These are phyloP conservation scores for Telmatherina bonti DNA, from an alignment of 2,797 vertebrate genomes.

Conservation along the genomic window DNA sequence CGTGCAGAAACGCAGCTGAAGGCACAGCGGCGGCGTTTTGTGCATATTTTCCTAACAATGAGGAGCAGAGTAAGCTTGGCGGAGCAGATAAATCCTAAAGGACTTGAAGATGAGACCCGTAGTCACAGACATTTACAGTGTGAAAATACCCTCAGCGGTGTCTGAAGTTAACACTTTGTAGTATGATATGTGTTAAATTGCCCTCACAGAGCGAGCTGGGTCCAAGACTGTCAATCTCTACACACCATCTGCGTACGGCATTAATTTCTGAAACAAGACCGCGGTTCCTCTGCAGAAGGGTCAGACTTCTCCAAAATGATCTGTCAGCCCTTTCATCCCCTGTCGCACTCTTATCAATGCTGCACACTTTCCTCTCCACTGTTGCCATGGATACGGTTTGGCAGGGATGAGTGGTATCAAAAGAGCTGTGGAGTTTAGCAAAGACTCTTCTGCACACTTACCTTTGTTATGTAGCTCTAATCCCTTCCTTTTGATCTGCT, in stretches of 20 bases:
- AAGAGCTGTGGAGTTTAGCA: constrained; percentile 74
- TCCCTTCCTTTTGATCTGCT: constrained; percentile 77
- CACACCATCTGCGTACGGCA: constrained; percentile 78
- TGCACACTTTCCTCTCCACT: constrained; percentile 76
- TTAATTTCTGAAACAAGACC: constrained; percentile 77
- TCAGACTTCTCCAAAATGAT: constrained; percentile 84
- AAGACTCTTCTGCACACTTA: constrained; percentile 76
- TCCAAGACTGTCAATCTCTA: constrained; percentile 73
- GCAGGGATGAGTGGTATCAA: constrained; percentile 79
- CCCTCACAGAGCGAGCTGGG: constrained; percentile 68
- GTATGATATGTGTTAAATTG: constrained; percentile 78
- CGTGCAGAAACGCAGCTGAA: constrained; percentile 51
- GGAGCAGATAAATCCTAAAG: constrained; percentile 73
- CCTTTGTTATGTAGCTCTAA: constrained; percentile 79
- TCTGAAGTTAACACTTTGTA: constrained; percentile 81
- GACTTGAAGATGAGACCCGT: constrained; percentile 71
- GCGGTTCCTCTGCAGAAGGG: constrained; percentile 72
- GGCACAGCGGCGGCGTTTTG: constrained; percentile 50
- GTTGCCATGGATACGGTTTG: constrained; percentile 85
- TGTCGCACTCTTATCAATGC: constrained; percentile 79
- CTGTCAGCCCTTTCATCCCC: constrained; percentile 85
- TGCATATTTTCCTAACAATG: constrained; percentile 73
- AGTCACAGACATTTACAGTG: constrained; percentile 80
- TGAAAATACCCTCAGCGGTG: constrained; percentile 74
- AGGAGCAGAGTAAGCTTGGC: constrained; percentile 55